Percentiles rank a stretch among this genome's conserved stretches.
phyloP scores from a whole-genome alignment of 1,140 invertebrate genomes.

The Bombyx mandarina region DNA sequence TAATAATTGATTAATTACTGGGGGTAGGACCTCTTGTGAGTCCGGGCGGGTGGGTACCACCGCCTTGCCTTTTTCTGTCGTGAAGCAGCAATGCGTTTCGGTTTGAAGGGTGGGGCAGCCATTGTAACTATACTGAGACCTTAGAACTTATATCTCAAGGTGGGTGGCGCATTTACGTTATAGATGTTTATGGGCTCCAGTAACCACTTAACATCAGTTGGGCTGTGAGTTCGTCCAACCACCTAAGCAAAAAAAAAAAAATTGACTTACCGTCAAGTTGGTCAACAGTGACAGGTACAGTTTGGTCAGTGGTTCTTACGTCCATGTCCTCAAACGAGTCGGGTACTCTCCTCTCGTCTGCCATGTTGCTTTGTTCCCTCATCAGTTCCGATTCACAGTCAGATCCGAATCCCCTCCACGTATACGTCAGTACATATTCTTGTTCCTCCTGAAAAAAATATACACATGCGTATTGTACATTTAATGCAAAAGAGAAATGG shows the following conservation, averaged over 20 bases:
- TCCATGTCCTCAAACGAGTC: slow-evolving; percentile 21
- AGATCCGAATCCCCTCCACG: slow-evolving; percentile 52
- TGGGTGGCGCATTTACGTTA: no score
- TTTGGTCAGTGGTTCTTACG: slow-evolving; percentile 39
- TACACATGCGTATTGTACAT: not conserved
- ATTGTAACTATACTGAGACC: no score
- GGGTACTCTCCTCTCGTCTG: slow-evolving; percentile 47
- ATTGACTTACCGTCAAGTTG: slow-evolving; percentile 35
- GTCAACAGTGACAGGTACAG: slow-evolving; percentile 37
- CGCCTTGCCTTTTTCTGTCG: no score
- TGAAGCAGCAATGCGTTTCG: no score
- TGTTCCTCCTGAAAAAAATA: slow-evolving; percentile 44
- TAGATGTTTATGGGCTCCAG: no score
- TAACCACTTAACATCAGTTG: no score
- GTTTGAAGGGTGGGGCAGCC: no score
- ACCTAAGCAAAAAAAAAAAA: not conserved
- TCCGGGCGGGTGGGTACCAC: no score
- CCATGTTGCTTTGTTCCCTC: slow-evolving; percentile 34
- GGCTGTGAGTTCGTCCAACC: no score
- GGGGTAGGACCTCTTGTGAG: no score
- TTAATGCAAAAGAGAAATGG: not conserved
- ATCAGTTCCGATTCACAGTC: slow-evolving; percentile 49
- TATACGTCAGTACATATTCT: slow-evolving; percentile 52
- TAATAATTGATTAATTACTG: no score
- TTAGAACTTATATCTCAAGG: no score